Percentiles rank a stretch among this genome's conserved stretches.
These are phyloP conservation scores for Dendropsophus ebraccatus DNA, from an alignment of 2,113 vertebrate genomes.

Conservation along the genomic window DNA sequence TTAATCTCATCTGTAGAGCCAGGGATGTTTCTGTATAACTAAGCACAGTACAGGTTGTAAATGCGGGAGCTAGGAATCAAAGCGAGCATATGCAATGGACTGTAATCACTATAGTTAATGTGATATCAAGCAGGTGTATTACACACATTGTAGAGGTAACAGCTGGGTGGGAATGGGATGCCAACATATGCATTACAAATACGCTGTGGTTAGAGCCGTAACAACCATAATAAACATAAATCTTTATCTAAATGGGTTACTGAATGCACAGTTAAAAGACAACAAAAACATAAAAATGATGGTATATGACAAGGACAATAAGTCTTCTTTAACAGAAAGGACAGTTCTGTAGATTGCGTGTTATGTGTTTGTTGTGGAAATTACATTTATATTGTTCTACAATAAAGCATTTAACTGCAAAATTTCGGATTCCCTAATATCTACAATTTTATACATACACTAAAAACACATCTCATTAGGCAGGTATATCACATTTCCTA, in stretches of 20 bases:
- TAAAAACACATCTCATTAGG: too few species aligned
- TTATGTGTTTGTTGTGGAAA: too few species aligned
- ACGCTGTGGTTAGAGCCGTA: background rate
- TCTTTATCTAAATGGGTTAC: conserved; percentile 10
- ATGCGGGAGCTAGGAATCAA: background rate
- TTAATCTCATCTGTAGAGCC: too few species aligned
- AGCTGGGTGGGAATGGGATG: background rate
- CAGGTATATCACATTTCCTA: too few species aligned
- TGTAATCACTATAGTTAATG: conserved; percentile 16
- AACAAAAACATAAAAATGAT: background rate
- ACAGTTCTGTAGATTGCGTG: background rate
- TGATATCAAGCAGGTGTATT: conserved; percentile 27
- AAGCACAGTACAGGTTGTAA: background rate
- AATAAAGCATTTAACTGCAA: too few species aligned
- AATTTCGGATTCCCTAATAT: too few species aligned
- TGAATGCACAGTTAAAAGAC: background rate
- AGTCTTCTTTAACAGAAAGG: background rate
- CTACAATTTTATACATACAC: too few species aligned
- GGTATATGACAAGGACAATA: background rate
- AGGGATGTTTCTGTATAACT: background rate
- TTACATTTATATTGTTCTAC: too few species aligned
- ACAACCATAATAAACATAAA: background rate
- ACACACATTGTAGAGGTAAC: background rate
- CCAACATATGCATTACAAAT: conserved; percentile 11
- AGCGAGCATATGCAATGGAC: conserved; percentile 9